Percentiles rank a stretch among this genome's conserved stretches.
Evolutionary conservation across 2,888 invertebrate species (phyloP).

Genomic region (Sinopyrophorus schimmeli): DNA sequence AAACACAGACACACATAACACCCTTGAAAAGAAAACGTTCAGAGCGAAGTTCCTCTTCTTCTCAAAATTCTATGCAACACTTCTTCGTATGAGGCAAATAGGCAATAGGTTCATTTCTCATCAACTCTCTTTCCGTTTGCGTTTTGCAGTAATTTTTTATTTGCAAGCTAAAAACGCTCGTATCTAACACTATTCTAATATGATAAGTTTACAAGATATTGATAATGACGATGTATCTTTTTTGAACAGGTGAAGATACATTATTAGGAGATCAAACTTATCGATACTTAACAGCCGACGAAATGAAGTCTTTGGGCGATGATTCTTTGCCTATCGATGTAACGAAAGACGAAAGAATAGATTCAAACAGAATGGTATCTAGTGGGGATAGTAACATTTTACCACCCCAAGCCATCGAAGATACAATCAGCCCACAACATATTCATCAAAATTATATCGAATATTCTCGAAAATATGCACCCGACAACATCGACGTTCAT

Average conservation of each 20-base stretch:
- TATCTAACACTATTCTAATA: not conserved
- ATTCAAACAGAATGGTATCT: slow-evolving; percentile 64
- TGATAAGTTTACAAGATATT: too few relatives aligned
- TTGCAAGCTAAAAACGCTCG: slow-evolving; percentile 13
- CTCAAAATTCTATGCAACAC: not conserved
- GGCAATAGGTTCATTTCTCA: slow-evolving; percentile 19
- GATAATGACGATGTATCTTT: too few relatives aligned
- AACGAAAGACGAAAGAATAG: slow-evolving; percentile 85
- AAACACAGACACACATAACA: slow-evolving; percentile 21
- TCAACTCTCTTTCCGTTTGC: slow-evolving; percentile 9
- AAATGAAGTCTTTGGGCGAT: slow-evolving; percentile 93
- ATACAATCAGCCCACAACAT: slow-evolving; percentile 66
- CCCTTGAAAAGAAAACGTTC: not conserved
- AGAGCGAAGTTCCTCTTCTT: slow-evolving; percentile 38
- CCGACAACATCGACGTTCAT: slow-evolving; percentile 62
- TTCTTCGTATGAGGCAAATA: not conserved
- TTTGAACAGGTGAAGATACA: slow-evolving; percentile 79
- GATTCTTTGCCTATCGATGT: slow-evolving; percentile 93
- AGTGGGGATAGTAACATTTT: slow-evolving; percentile 56
- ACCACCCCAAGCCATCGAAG: slow-evolving; percentile 63
- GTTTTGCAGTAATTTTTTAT: slow-evolving; percentile 11
- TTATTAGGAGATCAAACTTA: slow-evolving; percentile 89
- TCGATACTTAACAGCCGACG: slow-evolving; percentile 90
- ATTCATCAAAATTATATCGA: slow-evolving; percentile 57
- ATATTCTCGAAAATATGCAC: slow-evolving; percentile 60